Conservation (phyloP, 2,797 vertebrate species). For the Coccyzus lansbergi region DNA sequence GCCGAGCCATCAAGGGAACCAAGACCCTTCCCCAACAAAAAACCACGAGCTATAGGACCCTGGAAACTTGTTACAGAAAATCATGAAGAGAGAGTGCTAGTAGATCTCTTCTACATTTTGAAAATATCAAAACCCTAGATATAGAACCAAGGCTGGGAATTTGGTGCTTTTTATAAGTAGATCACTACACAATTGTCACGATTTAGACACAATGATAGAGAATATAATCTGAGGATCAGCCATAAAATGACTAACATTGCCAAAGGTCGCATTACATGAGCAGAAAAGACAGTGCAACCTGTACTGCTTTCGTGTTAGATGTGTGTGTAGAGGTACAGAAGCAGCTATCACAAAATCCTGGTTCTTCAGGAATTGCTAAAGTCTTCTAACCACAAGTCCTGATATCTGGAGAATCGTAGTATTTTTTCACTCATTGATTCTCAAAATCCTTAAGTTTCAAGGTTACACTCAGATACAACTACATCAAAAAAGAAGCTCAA, state of each 20-base stretch:
- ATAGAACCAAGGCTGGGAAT: not conserved
- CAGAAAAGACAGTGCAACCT: not conserved
- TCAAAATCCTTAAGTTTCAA: not conserved
- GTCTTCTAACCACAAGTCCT: not conserved
- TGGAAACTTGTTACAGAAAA: not conserved
- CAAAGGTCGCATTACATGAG: not conserved
- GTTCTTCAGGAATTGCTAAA: not conserved
- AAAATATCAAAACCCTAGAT: not conserved
- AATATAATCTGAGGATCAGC: not conserved
- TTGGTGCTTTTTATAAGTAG: not conserved
- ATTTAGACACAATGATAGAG: not conserved
- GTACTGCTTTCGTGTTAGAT: not conserved
- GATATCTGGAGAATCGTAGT: not conserved
- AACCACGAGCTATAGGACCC: not conserved
- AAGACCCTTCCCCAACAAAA: no score
- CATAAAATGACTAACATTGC: not conserved
- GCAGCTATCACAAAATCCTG: not conserved
- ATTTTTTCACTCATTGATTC: not conserved
- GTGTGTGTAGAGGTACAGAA: not conserved
- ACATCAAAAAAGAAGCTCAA: not conserved
- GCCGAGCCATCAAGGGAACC: no score
- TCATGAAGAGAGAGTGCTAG: not conserved
- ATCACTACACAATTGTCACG: not conserved
- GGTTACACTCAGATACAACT: not conserved
- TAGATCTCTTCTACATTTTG: not conserved